Percentiles rank a stretch among this genome's conserved stretches.
Conservation (phyloP, 2,888 invertebrate genomes). For the Mythimna vitellina region DNA sequence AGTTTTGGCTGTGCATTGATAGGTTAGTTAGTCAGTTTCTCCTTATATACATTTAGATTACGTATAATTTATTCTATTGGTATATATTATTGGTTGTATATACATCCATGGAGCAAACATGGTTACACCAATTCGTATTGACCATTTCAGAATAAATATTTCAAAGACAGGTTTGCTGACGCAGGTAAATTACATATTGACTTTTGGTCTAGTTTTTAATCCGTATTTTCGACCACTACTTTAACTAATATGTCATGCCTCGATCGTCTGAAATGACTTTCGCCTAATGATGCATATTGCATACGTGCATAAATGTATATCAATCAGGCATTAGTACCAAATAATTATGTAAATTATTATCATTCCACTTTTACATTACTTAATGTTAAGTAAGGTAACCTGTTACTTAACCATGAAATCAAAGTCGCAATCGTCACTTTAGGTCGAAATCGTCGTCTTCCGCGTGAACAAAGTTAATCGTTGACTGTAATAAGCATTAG, state of each 20-base stretch:
- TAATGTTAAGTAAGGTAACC: slow-evolving; percentile 15
- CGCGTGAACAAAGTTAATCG: slow-evolving; percentile 70
- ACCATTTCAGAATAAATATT: background rate
- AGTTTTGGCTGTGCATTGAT: too few species aligned
- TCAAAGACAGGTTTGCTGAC: slow-evolving; percentile 15
- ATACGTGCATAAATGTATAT: slow-evolving; percentile 35
- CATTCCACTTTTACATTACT: slow-evolving; percentile 30
- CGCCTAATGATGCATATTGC: slow-evolving; percentile 18
- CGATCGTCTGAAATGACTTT: slow-evolving; percentile 22
- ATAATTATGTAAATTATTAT: slow-evolving; percentile 25
- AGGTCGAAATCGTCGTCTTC: slow-evolving; percentile 62
- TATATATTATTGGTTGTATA: too few species aligned
- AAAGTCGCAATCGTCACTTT: slow-evolving; percentile 54
- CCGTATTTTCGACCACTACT: slow-evolving; percentile 15
- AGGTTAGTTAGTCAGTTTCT: too few species aligned
- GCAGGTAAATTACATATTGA: slow-evolving; percentile 4
- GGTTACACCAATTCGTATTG: background rate
- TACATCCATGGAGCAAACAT: background rate
- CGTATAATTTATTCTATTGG: too few species aligned
- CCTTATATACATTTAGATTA: too few species aligned
- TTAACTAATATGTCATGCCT: slow-evolving; percentile 16
- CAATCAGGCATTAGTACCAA: slow-evolving; percentile 44
- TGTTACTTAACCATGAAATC: slow-evolving; percentile 25
- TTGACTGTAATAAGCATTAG: slow-evolving; percentile 58
- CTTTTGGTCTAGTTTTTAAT: slow-evolving; percentile 17